Percentiles rank a stretch among this genome's conserved stretches.
These are phyloP conservation scores for Geococcyx californianus DNA, from an alignment of 2,113 vertebrate genomes.

Conservation along the genomic window DNA sequence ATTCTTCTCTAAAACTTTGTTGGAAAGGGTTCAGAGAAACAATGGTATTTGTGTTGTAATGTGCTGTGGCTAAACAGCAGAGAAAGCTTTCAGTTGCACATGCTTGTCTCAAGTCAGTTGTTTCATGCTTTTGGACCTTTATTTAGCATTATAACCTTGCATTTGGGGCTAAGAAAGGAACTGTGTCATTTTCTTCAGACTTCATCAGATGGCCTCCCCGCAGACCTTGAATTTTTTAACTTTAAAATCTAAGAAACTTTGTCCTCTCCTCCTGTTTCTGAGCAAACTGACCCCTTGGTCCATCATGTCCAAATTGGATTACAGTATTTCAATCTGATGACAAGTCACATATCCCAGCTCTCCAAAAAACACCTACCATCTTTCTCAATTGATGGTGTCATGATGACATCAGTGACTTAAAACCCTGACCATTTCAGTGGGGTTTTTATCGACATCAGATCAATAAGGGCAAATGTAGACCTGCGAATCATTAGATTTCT, in stretches of 20 bases:
- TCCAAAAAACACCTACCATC: background rate
- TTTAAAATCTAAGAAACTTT: background rate
- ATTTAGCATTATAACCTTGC: background rate
- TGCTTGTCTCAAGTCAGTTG: background rate
- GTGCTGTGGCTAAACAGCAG: background rate
- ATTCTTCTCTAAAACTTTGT: background rate
- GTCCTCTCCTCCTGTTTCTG: background rate
- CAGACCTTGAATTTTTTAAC: background rate
- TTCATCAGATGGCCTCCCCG: background rate
- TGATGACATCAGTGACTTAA: background rate
- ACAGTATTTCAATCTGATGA: background rate
- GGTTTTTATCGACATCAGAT: background rate
- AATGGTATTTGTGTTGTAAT: background rate
- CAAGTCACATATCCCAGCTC: background rate
- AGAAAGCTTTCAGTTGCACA: background rate
- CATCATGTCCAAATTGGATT: background rate
- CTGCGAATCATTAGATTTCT: background rate
- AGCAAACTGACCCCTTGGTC: background rate
- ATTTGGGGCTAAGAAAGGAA: background rate
- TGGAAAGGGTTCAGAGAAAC: background rate
- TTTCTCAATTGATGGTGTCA: background rate
- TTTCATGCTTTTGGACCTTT: background rate
- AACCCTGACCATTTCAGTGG: background rate
- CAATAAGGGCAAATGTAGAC: background rate
- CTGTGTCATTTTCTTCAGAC: background rate